Evolutionary conservation across 2,797 vertebrate species (phyloP), one percentile per base, ranked within the genome.

Genomic region (Leptoclinus maculatus): DNA sequence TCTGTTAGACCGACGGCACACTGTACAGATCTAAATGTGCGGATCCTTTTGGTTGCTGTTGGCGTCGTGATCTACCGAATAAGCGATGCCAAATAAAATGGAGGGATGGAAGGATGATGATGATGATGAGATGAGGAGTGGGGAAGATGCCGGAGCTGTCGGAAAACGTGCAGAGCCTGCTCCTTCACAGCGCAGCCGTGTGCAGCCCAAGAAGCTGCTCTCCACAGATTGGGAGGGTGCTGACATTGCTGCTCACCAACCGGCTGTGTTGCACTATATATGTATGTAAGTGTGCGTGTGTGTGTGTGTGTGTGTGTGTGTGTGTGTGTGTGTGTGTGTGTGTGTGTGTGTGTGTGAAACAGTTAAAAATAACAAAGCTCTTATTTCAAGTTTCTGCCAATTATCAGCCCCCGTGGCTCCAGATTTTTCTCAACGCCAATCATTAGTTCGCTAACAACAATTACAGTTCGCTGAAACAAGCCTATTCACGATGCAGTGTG

Each of bases 81-180:
- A 62, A 80, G 54, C 67, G 25, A 62, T 41, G 76, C 59, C 65
- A 84, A 78, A 76, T 70, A 43, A 69, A 64, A 70, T 17, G 41
- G 54, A 67, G 70, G 65, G 65, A 71, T 58, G 71, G 74, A 36
- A 63, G 66, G 71, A 85, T 82, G 68, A 76, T 83, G 87, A 87
- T 39, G 60, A 76, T 83, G 87, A 87, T 39, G 60, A 76, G 68
- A 83, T 34, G 83, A 85, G 77, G 78, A 84, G 71, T 32, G 51
- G 62, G 80, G 83, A 34, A 87, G 80, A 89, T 86, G 85, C 84
- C 85, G 83, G 82, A 87, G 78, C 86, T 90, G 91, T 89, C 87
- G 89, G 74, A 87, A 87, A 77, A 74, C 68, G 49, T 74, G 84
- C 56, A 34, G 72, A 65, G 85, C 60, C 80, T 76, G 76, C 78